Evolutionary conservation across 2,797 vertebrate genomes (phyloP), one percentile per base, ranked within the genome.

Genomic region (Xiphorhynchus erythropygius): DNA sequence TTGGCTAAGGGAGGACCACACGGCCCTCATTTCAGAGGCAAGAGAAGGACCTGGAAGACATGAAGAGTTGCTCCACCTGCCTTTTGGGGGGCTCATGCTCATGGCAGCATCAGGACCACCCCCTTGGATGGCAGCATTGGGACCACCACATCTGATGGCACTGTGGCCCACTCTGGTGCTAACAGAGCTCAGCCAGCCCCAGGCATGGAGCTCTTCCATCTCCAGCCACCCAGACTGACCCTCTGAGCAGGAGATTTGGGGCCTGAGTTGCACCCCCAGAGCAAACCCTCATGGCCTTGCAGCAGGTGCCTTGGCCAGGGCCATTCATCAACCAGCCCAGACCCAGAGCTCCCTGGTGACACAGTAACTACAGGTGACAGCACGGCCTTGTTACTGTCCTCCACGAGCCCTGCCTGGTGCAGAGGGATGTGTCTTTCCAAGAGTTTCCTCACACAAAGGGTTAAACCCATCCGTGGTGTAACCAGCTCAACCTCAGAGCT

Each of bases 11-110:
- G 42, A 18, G 53, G 18, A 52, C 5, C 2, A 2, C 5, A 5
- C 0, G 0, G 1, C 56, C 17, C 4, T 18, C 0, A 0, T 70
- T 75, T 25, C 24, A 3, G 30, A 16, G 53, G 70, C 57, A 35
- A 22, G 7, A 35, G 24, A 60, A 23, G 0, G 55, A 11, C 5
- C 27, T 42, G 49, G 81, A 24, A 42, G 21, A 14, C 3, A 3
- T 1, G 37, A 82, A n/a, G 32, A 10, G 24, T 52, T 73, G 77
- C 35, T 30, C 30, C 28, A 47, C 23, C 56, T 27, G 44, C 18
- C 37, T 37, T 63, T 27, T 55, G 60, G 32, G 15, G 21, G 33
- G 47, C 24, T 25, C 23, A 24, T 47, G 23, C 21, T 57, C 23
- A 24, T 0, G 21, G 33, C 25, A 37, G 19, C 41, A 17, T 4